phyloP scores from a whole-genome alignment of 1,140 invertebrate species.

The Pissodes strobi region DNA sequence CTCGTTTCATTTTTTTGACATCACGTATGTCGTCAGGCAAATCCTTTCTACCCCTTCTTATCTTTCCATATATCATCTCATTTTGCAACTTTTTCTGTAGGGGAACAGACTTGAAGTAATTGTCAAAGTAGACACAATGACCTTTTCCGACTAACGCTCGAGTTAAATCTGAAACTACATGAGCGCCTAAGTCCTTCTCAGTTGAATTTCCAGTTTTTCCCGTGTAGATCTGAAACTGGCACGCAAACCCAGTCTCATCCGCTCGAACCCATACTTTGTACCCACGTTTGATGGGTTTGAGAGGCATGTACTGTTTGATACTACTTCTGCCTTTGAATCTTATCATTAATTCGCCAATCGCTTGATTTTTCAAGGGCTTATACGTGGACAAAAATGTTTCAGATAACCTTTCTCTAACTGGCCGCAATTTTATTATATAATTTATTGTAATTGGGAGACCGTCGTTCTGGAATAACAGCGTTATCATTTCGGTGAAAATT shows the following conservation, averaged over 20 bases:
- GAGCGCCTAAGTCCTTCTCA: conserved; percentile 50
- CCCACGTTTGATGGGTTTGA: conserved; percentile 58
- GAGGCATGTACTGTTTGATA: conserved; percentile 44
- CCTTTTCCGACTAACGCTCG: conserved; percentile 45
- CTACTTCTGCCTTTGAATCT: no score
- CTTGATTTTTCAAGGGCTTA: no score
- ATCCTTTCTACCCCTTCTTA: conserved; percentile 45
- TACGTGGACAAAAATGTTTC: no score
- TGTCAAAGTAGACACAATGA: conserved; percentile 47
- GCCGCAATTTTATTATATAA: no score
- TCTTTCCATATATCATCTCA: conserved; percentile 52
- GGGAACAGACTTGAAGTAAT: conserved; percentile 49
- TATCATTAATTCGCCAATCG: no score
- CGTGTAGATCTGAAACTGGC: conserved; percentile 56
- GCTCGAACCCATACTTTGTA: conserved; percentile 52
- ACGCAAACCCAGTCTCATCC: conserved; percentile 50
- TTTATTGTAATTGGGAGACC: no score
- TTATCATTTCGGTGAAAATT: no score
- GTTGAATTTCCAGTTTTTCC: conserved; percentile 39
- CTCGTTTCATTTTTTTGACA: conserved; percentile 51
- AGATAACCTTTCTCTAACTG: no score
- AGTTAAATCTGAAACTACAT: conserved; percentile 33
- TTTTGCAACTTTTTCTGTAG: conserved; percentile 43
- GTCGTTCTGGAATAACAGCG: no score
- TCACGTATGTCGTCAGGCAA: conserved; percentile 43